phyloP scores from a whole-genome alignment of 2,797 vertebrate species.

The Rousettus madagascariensis region DNA sequence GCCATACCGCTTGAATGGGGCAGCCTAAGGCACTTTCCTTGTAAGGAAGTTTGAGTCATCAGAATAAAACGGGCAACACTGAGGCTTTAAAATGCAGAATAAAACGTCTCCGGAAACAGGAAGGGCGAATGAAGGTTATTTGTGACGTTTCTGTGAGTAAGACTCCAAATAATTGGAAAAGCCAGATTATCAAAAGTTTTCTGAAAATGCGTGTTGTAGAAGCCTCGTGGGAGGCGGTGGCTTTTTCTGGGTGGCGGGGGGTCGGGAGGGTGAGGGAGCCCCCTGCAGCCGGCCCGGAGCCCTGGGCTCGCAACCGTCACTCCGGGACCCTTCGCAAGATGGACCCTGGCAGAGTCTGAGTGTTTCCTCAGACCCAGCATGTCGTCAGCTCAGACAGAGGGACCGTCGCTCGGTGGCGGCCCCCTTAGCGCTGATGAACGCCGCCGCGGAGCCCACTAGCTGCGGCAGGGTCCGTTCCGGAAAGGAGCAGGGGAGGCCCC shows the following conservation, averaged over 20 bases:
- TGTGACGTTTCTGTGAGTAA: background rate
- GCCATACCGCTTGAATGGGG: too few relatives aligned
- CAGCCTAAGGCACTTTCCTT: background rate
- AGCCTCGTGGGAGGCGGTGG: too few relatives aligned
- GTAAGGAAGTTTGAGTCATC: background rate
- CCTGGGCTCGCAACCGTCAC: accelerated
- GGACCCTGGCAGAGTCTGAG: background rate
- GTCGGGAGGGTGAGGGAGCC: accelerated
- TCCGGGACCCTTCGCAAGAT: accelerated
- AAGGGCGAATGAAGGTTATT: background rate
- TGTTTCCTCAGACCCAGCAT: background rate
- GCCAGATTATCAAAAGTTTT: background rate
- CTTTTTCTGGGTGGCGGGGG: too few relatives aligned
- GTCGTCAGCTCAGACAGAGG: background rate
- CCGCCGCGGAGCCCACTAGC: background rate
- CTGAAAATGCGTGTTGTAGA: background rate
- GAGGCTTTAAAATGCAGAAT: background rate
- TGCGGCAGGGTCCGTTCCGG: background rate
- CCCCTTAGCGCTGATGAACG: background rate
- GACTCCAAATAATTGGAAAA: background rate
- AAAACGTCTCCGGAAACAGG: background rate
- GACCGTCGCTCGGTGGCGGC: background rate
- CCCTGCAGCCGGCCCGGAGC: background rate
- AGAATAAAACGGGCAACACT: background rate
- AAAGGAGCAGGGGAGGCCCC: background rate